Evolutionary conservation across 2,113 vertebrate species (phyloP).

Genomic region (Pycnonotus jocosus): DNA sequence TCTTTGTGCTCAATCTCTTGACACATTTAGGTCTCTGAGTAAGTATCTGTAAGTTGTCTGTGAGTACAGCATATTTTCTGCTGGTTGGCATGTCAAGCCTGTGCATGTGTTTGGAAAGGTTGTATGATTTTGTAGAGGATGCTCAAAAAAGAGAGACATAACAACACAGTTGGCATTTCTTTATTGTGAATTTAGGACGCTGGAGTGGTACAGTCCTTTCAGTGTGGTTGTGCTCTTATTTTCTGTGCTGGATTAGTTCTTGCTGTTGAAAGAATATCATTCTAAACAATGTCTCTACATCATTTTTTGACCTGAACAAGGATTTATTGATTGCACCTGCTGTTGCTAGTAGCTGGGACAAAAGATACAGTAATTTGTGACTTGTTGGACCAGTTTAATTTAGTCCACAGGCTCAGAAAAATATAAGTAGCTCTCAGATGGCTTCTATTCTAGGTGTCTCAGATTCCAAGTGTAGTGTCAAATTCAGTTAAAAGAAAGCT

Average conservation of each 20-base stretch:
- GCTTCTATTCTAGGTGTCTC: background rate
- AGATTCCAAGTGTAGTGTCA: background rate
- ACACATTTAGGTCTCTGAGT: background rate
- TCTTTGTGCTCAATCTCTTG: background rate
- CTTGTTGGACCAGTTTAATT: background rate
- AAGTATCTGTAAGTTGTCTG: background rate
- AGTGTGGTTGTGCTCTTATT: background rate
- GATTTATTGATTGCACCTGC: background rate
- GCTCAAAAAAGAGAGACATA: background rate
- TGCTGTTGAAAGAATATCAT: background rate
- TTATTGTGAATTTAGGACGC: background rate
- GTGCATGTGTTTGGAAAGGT: background rate
- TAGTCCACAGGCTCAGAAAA: background rate
- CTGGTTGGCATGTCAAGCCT: background rate
- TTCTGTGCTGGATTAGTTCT: background rate
- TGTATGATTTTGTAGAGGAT: background rate
- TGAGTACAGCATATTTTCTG: background rate
- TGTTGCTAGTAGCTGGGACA: background rate
- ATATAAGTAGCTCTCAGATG: background rate
- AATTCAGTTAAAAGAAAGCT: background rate
- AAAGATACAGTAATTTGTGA: background rate
- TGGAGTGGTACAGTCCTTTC: background rate
- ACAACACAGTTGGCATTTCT: background rate
- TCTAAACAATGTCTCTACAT: background rate
- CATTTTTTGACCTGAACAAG: background rate